Conservation (phyloP, 1,140 invertebrate genomes). For the Macrosteles quadrilineatus region DNA sequence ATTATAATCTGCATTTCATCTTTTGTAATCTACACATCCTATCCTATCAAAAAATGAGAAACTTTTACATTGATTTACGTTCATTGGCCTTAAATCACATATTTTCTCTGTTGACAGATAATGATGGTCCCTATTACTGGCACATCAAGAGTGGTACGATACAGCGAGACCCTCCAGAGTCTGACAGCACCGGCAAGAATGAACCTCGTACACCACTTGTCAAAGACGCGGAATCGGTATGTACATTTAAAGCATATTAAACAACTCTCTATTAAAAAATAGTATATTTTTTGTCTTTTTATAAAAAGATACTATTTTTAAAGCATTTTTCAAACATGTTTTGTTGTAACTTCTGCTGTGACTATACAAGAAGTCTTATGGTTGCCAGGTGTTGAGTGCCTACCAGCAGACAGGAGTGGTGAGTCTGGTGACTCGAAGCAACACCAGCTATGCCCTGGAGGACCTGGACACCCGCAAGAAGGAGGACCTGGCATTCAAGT, state of each 20-base stretch:
- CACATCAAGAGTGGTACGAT: slow-evolving; percentile 98
- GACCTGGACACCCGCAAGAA: slow-evolving; percentile 58
- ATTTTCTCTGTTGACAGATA: slow-evolving; percentile 69
- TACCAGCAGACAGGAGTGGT: slow-evolving; percentile 57
- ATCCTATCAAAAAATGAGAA: no score
- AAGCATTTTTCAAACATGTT: no score
- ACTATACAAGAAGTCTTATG: no score
- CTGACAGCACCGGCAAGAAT: slow-evolving; percentile 51
- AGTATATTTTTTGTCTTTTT: no score
- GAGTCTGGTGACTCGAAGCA: slow-evolving; percentile 70
- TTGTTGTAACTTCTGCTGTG: no score
- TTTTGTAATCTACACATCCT: no score
- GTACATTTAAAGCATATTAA: slow-evolving; percentile 38
- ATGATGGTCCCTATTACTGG: slow-evolving; percentile 95
- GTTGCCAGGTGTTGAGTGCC: slow-evolving; percentile 54
- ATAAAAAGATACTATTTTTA: not conserved
- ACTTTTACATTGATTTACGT: no score
- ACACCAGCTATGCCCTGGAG: slow-evolving; percentile 74
- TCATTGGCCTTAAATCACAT: no score
- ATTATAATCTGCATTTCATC: no score
- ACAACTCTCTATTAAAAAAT: not conserved
- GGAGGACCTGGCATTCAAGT: slow-evolving; percentile 76
- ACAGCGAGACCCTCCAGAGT: slow-evolving; percentile 82
- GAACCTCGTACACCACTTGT: slow-evolving; percentile 54
- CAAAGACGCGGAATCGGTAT: slow-evolving; percentile 62